Conservation (phyloP, 37 sponge, comb jelly and placozoan genomes). For the Cliona cf. orientalis region DNA sequence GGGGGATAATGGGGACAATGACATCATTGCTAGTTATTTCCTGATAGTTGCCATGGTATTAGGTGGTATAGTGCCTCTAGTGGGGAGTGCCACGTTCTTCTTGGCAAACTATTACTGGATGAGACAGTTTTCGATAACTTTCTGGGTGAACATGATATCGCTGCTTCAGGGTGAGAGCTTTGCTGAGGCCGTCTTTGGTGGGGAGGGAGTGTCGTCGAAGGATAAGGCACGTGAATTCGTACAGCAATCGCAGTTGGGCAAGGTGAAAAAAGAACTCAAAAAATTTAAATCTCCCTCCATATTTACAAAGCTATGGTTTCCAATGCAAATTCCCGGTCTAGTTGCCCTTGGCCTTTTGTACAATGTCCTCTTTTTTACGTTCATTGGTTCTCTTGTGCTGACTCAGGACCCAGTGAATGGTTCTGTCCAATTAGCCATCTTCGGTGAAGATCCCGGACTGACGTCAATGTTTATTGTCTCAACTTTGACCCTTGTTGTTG, state of each 20-base stretch:
- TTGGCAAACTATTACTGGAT: slow-evolving; percentile 54
- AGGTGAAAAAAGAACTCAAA: slow-evolving; percentile 21
- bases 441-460: background rate
- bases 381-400: slow-evolving; percentile 27
- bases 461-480: slow-evolving; percentile 4
- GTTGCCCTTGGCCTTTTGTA: slow-evolving; percentile 9
- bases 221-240: slow-evolving; percentile 30
- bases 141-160: slow-evolving; percentile 55
- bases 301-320: slow-evolving; percentile 15
- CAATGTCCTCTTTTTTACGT: slow-evolving; percentile 13
- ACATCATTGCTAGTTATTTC: slow-evolving; percentile 15
- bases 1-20: background rate
- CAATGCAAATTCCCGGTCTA: slow-evolving; percentile 20
- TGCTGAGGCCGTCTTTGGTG: slow-evolving; percentile 48
- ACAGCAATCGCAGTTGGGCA: slow-evolving; percentile 18
- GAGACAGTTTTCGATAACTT: slow-evolving; percentile 37
- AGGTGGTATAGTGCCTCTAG: slow-evolving; percentile 43
- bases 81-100: slow-evolving; percentile 35
- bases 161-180: slow-evolving; percentile 44
- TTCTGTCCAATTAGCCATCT: background rate
- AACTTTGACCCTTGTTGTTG: background rate
- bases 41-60: slow-evolving; percentile 17
- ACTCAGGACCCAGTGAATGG: slow-evolving; percentile 2
- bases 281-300: slow-evolving; percentile 6
- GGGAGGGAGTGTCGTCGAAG: slow-evolving; percentile 3